These are phyloP conservation scores for Saccopteryx leptura DNA, from an alignment of 2,113 vertebrate species.

Conservation along the genomic window DNA sequence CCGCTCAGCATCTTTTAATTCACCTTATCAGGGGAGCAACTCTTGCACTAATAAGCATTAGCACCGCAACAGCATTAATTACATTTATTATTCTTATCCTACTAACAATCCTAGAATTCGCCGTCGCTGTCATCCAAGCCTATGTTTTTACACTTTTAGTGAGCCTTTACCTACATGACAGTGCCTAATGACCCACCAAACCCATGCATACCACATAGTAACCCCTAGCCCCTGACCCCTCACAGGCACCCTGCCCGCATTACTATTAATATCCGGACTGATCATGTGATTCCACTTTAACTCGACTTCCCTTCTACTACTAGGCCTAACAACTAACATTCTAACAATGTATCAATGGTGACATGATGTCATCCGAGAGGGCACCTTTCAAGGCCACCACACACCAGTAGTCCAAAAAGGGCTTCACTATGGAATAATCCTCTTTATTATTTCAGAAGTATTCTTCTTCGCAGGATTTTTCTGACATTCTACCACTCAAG, in stretches of 20 bases:
- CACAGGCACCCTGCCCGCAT: neutral
- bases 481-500: neutral
- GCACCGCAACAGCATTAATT: neutral
- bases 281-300: neutral
- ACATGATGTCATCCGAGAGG: neutral
- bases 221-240: neutral
- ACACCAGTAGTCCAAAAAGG: neutral
- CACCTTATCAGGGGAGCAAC: neutral
- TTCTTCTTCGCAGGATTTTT: neutral
- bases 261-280: neutral
- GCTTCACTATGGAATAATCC: neutral
- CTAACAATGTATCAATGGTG: neutral
- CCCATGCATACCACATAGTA: neutral
- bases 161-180: constrained; percentile 59
- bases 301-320: neutral
- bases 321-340: neutral
- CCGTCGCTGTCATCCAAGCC: neutral
- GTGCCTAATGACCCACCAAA: neutral
- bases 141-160: neutral
- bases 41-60: rapidly evolving
- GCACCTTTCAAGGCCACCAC: neutral
- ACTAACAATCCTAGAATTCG: neutral
- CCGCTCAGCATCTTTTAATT: neutral
- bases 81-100: neutral
- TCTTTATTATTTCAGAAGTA: neutral